Conservation (phyloP, 35 echinoderm and acorn worm species). For the Nesometra sesokonis region DNA sequence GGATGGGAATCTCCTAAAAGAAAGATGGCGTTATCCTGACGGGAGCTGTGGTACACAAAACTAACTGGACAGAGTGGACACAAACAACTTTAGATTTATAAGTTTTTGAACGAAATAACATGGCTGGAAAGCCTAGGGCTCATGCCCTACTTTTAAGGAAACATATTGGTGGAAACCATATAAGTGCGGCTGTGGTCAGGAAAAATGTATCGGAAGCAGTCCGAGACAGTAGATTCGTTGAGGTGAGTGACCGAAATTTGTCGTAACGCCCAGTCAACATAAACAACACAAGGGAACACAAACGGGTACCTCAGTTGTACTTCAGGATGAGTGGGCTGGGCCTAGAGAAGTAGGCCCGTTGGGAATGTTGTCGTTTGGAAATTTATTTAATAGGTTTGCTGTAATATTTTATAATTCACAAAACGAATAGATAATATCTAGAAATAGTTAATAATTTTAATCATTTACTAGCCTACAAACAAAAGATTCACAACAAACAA, state of each 20-base stretch:
- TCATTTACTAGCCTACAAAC: too few relatives aligned
- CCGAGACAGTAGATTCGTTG: neutral
- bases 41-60: neutral
- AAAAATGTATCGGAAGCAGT: neutral
- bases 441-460: too few relatives aligned
- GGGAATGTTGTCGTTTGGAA: too few relatives aligned
- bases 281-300: neutral
- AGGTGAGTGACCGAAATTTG: neutral
- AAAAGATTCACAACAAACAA: too few relatives aligned
- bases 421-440: too few relatives aligned
- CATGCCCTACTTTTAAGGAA: neutral
- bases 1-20: neutral
- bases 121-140: neutral
- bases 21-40: neutral
- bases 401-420: too few relatives aligned
- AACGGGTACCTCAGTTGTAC: too few relatives aligned
- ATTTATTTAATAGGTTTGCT: too few relatives aligned
- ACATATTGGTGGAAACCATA: neutral
- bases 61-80: neutral
- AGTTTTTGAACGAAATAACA: neutral
- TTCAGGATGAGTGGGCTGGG: neutral
- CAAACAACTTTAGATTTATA: neutral
- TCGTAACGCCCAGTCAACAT: neutral
- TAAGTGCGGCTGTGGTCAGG: neutral
- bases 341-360: too few relatives aligned